A percentile compares a stretch with the other conserved stretches of the same genome.
These are phyloP conservation scores for Hypselothyrea guttata DNA, from an alignment of 2,888 invertebrate genomes.

Conservation along the genomic window DNA sequence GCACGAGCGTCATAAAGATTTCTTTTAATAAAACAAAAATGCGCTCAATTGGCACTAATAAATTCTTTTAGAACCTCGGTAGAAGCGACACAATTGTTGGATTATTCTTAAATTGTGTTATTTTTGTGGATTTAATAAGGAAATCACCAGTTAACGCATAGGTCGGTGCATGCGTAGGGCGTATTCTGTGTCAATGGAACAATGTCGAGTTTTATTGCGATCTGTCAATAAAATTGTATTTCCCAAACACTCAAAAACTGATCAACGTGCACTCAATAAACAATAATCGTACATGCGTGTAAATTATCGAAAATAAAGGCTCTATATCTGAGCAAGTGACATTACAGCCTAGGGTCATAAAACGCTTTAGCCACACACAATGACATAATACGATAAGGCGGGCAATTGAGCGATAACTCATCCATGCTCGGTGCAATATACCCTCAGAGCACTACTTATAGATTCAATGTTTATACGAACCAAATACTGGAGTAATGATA, in stretches of 20 bases:
- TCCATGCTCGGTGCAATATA: constrained; percentile 20
- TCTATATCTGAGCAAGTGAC: constrained; percentile 47
- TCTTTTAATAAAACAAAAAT: constrained; percentile 57
- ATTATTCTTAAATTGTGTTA: constrained; percentile 14
- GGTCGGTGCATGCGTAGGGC: constrained; percentile 14
- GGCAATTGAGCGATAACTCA: constrained; percentile 14
- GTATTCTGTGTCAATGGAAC: constrained; percentile 21
- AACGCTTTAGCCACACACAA: constrained; percentile 45
- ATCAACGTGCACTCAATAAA: constrained; percentile 40
- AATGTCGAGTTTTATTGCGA: constrained; percentile 12
- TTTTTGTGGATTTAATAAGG: constrained; percentile 62
- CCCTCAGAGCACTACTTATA: neutral
- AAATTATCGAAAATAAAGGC: constrained; percentile 41
- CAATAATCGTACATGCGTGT: constrained; percentile 30
- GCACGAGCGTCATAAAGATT: constrained; percentile 56
- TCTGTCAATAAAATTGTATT: constrained; percentile 23
- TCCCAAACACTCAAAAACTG: constrained; percentile 8
- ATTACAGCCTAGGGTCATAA: constrained; percentile 44
- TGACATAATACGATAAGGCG: constrained; percentile 39
- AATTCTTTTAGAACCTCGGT: constrained; percentile 35
- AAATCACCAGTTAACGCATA: constrained; percentile 66
- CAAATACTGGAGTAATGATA: constrained; percentile 17
- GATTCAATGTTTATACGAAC: constrained; percentile 3
- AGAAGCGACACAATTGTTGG: constrained; percentile 15
- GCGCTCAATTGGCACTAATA: constrained; percentile 67